These are phyloP conservation scores for Smutsia gigantea DNA, from an alignment of 2,797 vertebrate genomes.

Conservation along the genomic window DNA sequence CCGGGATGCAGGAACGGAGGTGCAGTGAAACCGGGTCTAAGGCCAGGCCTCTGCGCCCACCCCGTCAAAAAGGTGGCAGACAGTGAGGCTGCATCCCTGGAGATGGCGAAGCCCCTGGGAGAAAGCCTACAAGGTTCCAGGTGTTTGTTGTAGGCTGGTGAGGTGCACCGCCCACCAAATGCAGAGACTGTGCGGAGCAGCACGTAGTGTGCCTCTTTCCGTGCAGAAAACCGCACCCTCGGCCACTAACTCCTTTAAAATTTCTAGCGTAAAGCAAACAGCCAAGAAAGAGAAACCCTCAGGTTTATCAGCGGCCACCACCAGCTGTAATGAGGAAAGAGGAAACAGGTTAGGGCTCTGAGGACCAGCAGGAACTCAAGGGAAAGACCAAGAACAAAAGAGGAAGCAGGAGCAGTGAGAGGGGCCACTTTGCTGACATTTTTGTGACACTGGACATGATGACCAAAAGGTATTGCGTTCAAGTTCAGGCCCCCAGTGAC, in stretches of 20 bases:
- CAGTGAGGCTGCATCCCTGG: not conserved
- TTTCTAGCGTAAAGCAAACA: not conserved
- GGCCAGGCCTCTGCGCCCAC: not conserved
- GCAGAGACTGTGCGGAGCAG: not conserved
- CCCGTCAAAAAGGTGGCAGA: too few species aligned
- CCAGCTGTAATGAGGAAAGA: not conserved
- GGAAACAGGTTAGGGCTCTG: not conserved
- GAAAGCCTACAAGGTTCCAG: not conserved
- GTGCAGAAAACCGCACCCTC: not conserved
- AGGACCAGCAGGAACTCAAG: not conserved
- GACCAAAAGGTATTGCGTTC: not conserved
- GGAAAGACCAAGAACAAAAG: not conserved
- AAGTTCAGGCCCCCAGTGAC: not conserved
- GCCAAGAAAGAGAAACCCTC: not conserved
- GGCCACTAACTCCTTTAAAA: not conserved
- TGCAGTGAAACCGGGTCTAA: not conserved
- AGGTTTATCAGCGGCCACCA: not conserved
- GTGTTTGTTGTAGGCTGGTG: fast-evolving
- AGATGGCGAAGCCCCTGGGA: not conserved
- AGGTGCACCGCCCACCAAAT: not conserved
- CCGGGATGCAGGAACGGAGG: not conserved
- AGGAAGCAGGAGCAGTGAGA: not conserved
- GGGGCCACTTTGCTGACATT: not conserved
- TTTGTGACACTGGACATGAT: not conserved
- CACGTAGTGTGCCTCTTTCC: not conserved